Base-by-base conservation (phyloP, 2,888 invertebrate species). In the Protonemura montana region DNA sequence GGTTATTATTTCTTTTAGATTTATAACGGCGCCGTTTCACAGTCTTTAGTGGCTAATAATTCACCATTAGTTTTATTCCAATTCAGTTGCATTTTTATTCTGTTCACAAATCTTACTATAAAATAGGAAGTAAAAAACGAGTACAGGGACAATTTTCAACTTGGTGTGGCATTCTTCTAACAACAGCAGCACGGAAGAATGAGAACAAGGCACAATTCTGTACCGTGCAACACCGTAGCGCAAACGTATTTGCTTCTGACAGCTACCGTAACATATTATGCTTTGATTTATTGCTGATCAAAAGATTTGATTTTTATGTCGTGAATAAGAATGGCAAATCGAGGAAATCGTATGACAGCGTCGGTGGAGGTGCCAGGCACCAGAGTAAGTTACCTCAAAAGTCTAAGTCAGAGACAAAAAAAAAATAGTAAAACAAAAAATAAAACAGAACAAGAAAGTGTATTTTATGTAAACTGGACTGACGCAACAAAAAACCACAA, bases 241-340 rank as follows among this genome's bases (percentile, higher is more conserved):
- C 59, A 59, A 59, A 59, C 59, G 13, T 59, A 59, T 59, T 59
- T 59, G 3, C 59, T 59, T 59, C 21, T 59, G 59, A 59, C 13
- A 59, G 13, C 59, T 59, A 59, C 59, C 59, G 21, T 59, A 59
- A 59, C 16, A 59, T 59, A 59, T 59, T 59, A 59, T 59, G 2
- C 59, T 59, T 59, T 59, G 59, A 59, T 59, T 59, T 59, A 59
- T 59, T 59, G 59, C 59, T 59, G 59, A 59, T 59, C 59, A 59
- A 59, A 59, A 59, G 59, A 59, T 59, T 59, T 59, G 7, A 59
- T 59, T 59, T 59, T 21, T 3, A 59, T 59, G 59, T 59, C 21
- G 3, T 35, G 35, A 3, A 59, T 41, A 41, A 3, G 59, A 10
- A 59, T 21, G 13, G 16, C 21, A 13, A 59, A 13, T 10, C 59